Evolutionary conservation across 1,140 invertebrate species (phyloP).

Genomic region (Ganaspis sp.): DNA sequence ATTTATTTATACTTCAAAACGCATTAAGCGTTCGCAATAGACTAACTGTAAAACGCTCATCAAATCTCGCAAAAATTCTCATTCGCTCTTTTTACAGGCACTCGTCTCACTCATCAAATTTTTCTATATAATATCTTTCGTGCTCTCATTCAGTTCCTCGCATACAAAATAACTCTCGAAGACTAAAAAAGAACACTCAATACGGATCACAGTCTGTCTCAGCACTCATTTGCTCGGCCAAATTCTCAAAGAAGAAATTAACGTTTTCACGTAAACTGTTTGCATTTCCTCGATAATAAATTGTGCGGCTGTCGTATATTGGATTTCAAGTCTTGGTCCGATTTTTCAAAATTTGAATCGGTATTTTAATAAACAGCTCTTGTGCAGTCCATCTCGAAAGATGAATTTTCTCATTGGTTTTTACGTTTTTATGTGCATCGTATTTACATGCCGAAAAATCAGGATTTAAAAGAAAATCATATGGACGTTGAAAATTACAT

Average conservation of each 20-base stretch:
- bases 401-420: neutral
- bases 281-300: conserved; percentile 16
- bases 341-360: conserved; percentile 32
- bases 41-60: conserved; percentile 8
- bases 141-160: conserved; percentile 53
- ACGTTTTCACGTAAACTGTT: conserved; percentile 4
- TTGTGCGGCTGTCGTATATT: conserved; percentile 27
- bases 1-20: conserved; percentile 64
- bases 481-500: conserved; percentile 41
- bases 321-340: conserved; percentile 46
- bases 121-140: too few relatives aligned
- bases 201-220: conserved; percentile 73
- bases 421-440: conserved; percentile 30
- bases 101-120: conserved; percentile 35
- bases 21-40: conserved; percentile 34
- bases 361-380: neutral
- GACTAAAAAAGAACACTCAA: conserved; percentile 68
- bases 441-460: conserved; percentile 54
- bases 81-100: conserved; percentile 1
- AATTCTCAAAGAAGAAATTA: conserved; percentile 40
- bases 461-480: conserved; percentile 38
- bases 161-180: conserved; percentile 60
- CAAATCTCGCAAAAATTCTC: conserved; percentile 32
- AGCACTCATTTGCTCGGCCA: conserved; percentile 61
- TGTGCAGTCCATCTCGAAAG: neutral